Conservation (phyloP, 1,140 invertebrate species). For the Ptiloglossa arizonensis region DNA sequence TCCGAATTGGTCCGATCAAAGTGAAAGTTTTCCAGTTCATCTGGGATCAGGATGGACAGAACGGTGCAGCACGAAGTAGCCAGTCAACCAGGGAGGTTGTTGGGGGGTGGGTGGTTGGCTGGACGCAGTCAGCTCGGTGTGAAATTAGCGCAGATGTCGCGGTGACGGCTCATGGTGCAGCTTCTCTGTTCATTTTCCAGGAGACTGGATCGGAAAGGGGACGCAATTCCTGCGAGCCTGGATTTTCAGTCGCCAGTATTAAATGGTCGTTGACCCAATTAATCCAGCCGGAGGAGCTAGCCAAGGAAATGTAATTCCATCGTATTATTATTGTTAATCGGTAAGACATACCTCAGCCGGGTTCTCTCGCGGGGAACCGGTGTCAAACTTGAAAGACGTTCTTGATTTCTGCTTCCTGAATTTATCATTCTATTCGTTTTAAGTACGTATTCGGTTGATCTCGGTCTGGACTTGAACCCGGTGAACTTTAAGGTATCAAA, state of each 20-base stretch:
- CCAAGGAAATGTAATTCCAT: conserved; percentile 62
- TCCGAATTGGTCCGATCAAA: conserved; percentile 44
- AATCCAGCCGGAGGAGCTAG: conserved; percentile 58
- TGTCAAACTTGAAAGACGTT: neutral
- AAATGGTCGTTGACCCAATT: conserved; percentile 74
- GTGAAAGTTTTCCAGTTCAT: conserved; percentile 54
- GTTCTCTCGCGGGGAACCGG: neutral
- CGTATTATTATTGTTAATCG: conserved; percentile 64
- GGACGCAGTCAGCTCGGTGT: conserved; percentile 80
- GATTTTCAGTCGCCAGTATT: conserved; percentile 76
- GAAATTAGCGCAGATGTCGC: conserved; percentile 82
- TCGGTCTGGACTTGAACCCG: neutral
- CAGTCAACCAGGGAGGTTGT: conserved; percentile 58
- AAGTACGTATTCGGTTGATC: too few species aligned
- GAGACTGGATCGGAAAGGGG: conserved; percentile 77
- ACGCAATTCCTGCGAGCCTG: conserved; percentile 62
- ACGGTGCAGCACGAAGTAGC: conserved; percentile 51
- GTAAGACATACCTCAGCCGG: conserved; percentile 23
- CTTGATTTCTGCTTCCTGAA: neutral
- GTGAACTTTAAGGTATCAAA: neutral
- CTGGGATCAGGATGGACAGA: conserved; percentile 43
- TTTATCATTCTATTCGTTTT: neutral
- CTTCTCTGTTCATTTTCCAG: conserved; percentile 81
- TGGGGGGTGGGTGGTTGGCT: conserved; percentile 57
- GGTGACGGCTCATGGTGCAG: conserved; percentile 76